Evolutionary conservation across 2,797 vertebrate genomes (phyloP).

Genomic region (Botia kubotai): DNA sequence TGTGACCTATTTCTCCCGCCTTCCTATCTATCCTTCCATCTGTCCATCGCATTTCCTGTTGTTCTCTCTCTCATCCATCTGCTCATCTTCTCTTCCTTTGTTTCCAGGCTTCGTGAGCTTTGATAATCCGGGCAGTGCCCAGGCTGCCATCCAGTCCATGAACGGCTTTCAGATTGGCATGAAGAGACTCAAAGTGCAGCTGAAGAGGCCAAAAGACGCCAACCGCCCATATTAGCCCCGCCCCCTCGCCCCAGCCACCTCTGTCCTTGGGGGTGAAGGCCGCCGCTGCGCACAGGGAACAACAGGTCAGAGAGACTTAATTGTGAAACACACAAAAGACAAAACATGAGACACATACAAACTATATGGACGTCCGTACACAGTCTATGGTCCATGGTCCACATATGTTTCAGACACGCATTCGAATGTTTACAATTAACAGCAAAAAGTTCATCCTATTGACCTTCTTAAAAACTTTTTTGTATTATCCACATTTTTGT

Average conservation of each 20-base stretch:
- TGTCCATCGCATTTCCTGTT: conserved; percentile 36
- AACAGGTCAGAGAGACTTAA: conserved; percentile 77
- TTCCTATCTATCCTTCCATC: conserved; percentile 32
- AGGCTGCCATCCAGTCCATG: conserved; percentile 99
- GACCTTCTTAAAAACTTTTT: too few relatives aligned
- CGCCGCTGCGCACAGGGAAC: conserved; percentile 74
- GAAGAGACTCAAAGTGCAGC: conserved; percentile 99
- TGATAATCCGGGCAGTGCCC: conserved; percentile 98
- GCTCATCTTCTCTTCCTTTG: conserved; percentile 20
- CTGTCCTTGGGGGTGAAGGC: conserved; percentile 75
- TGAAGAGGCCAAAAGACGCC: conserved; percentile 98
- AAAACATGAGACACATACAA: conserved; percentile 3
- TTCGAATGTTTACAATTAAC: too few relatives aligned
- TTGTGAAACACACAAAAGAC: too few relatives aligned
- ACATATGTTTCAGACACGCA: too few relatives aligned
- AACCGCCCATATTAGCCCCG: conserved; percentile 95
- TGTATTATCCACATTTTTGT: too few relatives aligned
- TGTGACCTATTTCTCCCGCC: conserved; percentile 12
- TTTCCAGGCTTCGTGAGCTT: conserved; percentile 96
- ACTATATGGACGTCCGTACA: neutral
- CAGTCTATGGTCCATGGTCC: too few relatives aligned
- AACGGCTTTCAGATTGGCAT: conserved; percentile 99
- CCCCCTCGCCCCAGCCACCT: conserved; percentile 58
- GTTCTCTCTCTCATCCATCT: conserved; percentile 37
- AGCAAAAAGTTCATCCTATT: too few relatives aligned